Conservation (phyloP, 2,797 vertebrate genomes). For the Yasuhikotakia modesta region DNA sequence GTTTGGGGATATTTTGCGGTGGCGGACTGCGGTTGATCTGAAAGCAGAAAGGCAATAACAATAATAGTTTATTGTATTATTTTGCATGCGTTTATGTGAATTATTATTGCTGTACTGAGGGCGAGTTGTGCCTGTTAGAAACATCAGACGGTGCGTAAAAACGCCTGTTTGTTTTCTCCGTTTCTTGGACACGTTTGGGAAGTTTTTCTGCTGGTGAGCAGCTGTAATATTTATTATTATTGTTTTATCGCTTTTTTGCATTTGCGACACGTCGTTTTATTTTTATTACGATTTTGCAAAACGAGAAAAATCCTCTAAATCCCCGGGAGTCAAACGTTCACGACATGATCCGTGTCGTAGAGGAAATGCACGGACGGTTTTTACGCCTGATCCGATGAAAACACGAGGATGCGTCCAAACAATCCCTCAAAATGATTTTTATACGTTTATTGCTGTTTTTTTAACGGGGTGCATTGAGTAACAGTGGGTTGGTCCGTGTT, state of each 20-base stretch:
- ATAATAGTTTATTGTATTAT: conserved; percentile 65
- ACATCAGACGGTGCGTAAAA: conserved; percentile 54
- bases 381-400: conserved; percentile 45
- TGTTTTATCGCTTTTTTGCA: neutral
- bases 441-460: conserved; percentile 65
- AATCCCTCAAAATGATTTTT: conserved; percentile 73
- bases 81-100: conserved; percentile 47
- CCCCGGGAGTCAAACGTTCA: conserved; percentile 56
- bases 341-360: conserved; percentile 4
- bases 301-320: conserved; percentile 40
- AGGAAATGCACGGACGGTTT: conserved; percentile 23
- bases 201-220: neutral
- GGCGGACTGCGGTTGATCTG: conserved; percentile 55
- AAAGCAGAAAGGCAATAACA: conserved; percentile 56
- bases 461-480: conserved; percentile 71
- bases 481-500: conserved; percentile 53
- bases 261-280: neutral
- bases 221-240: neutral
- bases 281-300: neutral
- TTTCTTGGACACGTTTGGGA: neutral
- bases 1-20: conserved; percentile 66
- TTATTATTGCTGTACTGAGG: too few species aligned
- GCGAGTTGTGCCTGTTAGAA: conserved; percentile 52
- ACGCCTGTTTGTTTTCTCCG: conserved; percentile 10
- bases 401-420: conserved; percentile 66